Evolutionary conservation across 2,888 invertebrate genomes (phyloP), one percentile per base, ranked within the genome.

Genomic region (Helobdella robusta): DNA sequence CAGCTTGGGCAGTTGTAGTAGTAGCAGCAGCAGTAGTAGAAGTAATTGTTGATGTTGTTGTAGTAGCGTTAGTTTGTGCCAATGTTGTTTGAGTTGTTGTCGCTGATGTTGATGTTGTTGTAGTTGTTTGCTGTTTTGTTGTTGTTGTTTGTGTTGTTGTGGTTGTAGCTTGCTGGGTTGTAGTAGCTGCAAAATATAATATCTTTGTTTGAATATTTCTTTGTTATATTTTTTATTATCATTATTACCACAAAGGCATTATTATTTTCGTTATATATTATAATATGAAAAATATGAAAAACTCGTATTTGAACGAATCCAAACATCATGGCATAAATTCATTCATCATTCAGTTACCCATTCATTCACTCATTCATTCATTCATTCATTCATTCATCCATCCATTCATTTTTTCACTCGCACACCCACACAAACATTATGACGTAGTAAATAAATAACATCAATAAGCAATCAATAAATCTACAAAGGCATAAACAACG

Each of bases 221-320:
- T 20, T n/a, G 18, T 46, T 46, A 46, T 46, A 2, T 46, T 46
- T 54, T 18, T 54, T 56, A 28, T 56, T 56, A 30, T 5, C 32
- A 30, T 8, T 56, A 52, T 56, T 30, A 56, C 4, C n/a, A 56
- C 32, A 30, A 56, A n/a, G n/a, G n/a, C 32, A 56, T 56, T 8
- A 30, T 56, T 30, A 56, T 56, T 23, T 23, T 48, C 20, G 20
- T 48, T 4, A 46, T 46, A 8, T 46, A 46, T 2, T 46, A 2
- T 46, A 4, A 28, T 54, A 28, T 5, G 18, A 28, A 20, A 54
- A 28, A 2, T 25, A n/a, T n/a, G n/a, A n/a, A n/a, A n/a, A n/a
- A n/a, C n/a, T n/a, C n/a, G n/a, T n/a, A n/a, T n/a, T n/a, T n/a
- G n/a, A n/a, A n/a, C n/a, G n/a, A n/a, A n/a, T n/a, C n/a, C n/a